phyloP scores from a whole-genome alignment of 2,797 vertebrate species.

The Meriones psammophilus region DNA sequence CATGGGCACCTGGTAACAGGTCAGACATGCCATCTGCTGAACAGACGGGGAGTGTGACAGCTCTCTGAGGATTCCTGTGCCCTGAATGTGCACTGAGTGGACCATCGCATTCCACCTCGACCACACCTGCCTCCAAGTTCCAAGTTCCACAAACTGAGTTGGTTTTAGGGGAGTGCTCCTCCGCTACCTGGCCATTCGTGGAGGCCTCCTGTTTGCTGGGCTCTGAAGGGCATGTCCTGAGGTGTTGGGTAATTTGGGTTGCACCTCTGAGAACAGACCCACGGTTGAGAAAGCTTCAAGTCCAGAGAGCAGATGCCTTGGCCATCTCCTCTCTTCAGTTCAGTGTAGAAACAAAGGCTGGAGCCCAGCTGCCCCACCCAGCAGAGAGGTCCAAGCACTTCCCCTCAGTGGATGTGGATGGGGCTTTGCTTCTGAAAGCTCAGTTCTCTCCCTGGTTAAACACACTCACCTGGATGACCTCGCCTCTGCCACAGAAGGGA shows the following conservation, averaged over 20 bases:
- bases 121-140: background rate
- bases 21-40: background rate
- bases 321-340: background rate
- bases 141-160: accelerated
- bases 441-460: background rate
- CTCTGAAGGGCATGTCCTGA: background rate
- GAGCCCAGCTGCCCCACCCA: background rate
- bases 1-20: background rate
- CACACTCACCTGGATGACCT: background rate
- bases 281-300: background rate
- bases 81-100: accelerated
- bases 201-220: background rate
- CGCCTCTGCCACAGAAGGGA: background rate
- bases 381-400: background rate
- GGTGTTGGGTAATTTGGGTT: background rate
- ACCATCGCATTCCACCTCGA: background rate
- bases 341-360: background rate
- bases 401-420: background rate
- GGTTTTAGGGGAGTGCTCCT: background rate
- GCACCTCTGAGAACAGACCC: background rate
- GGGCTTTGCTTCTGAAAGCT: background rate
- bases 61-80: background rate
- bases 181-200: accelerated
- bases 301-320: background rate
- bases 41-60: background rate